Evolutionary conservation across 2,797 vertebrate genomes (phyloP).

Genomic region (Enteromius paludinosus): DNA sequence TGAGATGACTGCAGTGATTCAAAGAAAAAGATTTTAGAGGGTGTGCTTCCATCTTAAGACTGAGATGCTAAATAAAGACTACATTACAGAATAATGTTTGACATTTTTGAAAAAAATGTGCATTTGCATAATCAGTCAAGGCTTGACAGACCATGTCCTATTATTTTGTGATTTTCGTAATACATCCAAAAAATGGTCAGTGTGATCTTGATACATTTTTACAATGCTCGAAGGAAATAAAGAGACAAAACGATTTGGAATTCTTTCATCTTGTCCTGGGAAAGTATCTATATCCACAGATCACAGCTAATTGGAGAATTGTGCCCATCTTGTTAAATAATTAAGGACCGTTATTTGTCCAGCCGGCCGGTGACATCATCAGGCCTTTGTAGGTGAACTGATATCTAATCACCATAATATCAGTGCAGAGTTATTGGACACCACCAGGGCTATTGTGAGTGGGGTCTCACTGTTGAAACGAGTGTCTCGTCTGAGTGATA

Average conservation of each 20-base stretch:
- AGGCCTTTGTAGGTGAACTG: constrained; percentile 75
- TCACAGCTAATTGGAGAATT: constrained; percentile 74
- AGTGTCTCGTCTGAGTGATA: constrained; percentile 41
- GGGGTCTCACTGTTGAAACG: constrained; percentile 64
- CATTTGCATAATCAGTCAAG: neutral
- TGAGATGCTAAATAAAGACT: neutral
- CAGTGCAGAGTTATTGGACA: constrained; percentile 77
- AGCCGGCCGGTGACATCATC: constrained; percentile 72
- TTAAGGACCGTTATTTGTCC: constrained; percentile 80
- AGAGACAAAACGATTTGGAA: constrained; percentile 40
- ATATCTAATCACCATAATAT: constrained; percentile 79
- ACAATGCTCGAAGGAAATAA: constrained; percentile 16
- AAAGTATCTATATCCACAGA: constrained; percentile 74
- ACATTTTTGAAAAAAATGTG: neutral
- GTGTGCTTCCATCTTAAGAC: neutral
- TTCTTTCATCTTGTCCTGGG: constrained; percentile 70
- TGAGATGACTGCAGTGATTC: neutral
- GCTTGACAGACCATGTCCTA: neutral
- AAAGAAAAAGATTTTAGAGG: neutral
- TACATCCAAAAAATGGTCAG: neutral
- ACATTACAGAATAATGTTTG: neutral
- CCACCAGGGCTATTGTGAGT: constrained; percentile 74
- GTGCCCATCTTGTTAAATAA: constrained; percentile 75
- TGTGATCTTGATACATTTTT: constrained; percentile 13
- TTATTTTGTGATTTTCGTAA: neutral